Evolutionary conservation across 30 jellyfish, hydroid and myxozoan species (phyloP), one percentile per base, ranked within the genome.

Genomic region (Aurelia coerulea): DNA sequence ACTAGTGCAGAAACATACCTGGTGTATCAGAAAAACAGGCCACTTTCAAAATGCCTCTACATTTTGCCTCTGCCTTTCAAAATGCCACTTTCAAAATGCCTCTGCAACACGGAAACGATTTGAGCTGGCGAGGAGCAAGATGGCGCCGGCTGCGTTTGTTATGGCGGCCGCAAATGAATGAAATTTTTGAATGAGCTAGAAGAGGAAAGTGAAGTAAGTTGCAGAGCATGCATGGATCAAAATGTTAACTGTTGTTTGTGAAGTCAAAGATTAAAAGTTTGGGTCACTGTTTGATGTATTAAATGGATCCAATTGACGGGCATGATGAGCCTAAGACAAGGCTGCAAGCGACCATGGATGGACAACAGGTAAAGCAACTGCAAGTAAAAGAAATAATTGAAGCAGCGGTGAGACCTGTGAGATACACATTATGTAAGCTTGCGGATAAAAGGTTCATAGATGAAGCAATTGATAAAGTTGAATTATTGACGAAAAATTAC

Each of bases 391-490:
- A 76, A 54, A 76, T 52, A 46, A 76, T 58, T 4, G 87, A 56
- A 60, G 71, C 70, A 58, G 87, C 87, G 70, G 33, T 77, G 68
- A 77, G 59, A 62, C 87, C 77, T 62, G 32, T 77, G 18, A 77
- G 87, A 77, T 78, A 77, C 0, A 77, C 39, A 59, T 35, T 77
- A 56, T 59, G 62, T 49, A 34, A 77, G 72, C 72, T 77, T 59
- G 63, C 76, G 72, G 87, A 77, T 77, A 77, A 77, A 77, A 49
- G 75, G 72, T 77, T 51, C 87, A 49, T 77, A 7, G 87, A 77
- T 62, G 87, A 77, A 17, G 87, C 87, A 77, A 51, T 77, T 51
- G 72, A 59, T 77, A 50, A 74, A 50, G 72, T 74, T 67, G 33
- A 35, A 77, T 77, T 59, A 63, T 80, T 65, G 90, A 80, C 19